Evolutionary conservation across 2,113 vertebrate species (phyloP), one percentile per base, ranked within the genome.

Genomic region (Tetrax tetrax): DNA sequence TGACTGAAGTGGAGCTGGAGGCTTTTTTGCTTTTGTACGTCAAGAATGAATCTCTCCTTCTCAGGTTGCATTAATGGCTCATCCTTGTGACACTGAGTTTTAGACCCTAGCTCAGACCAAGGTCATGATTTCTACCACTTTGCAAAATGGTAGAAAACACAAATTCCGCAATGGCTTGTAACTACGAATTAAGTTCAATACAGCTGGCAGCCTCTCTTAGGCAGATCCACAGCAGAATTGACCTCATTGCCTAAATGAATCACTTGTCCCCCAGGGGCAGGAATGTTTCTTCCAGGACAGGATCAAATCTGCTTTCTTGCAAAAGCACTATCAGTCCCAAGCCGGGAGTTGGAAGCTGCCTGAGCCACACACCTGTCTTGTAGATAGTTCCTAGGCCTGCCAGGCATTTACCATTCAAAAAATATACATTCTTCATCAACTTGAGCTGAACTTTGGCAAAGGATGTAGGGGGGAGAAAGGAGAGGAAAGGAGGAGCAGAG

Each of bases 221-320:
- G 80, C 89, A 94, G 83, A 76, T 85, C 96, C 91, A 94, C 89
- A 89, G 83, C 96, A 96, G 93, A 82, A 95, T 87, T 97, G 97
- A 97, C 97, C 97, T 96, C 97, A 93, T 15, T 70, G 94, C 57
- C 87, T 94, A 89, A 92, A 97, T 95, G 93, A 97, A 96, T 97
- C 96, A 93, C 95, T 96, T 96, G 94, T 97, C 96, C 95, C 97
- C 97, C 93, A 45, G 31, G 97, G 96, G 96, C 91, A 97, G 89
- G 94, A 96, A 97, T 97, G 89, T 77, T 95, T 93, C 91, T 97
- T 96, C 92, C 87, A 94, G 95, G 94, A 83, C 90, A 93, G 94
- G 96, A 97, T 82, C 96, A 96, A 92, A 97, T 79, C 89, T 89
- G 83, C 94, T 94, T 83, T 94, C 89, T 96, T 90, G 95, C 93